Evolutionary conservation across 2,113 vertebrate species (phyloP), one percentile per base, ranked within the genome.

Genomic region (Scomber scombrus): DNA sequence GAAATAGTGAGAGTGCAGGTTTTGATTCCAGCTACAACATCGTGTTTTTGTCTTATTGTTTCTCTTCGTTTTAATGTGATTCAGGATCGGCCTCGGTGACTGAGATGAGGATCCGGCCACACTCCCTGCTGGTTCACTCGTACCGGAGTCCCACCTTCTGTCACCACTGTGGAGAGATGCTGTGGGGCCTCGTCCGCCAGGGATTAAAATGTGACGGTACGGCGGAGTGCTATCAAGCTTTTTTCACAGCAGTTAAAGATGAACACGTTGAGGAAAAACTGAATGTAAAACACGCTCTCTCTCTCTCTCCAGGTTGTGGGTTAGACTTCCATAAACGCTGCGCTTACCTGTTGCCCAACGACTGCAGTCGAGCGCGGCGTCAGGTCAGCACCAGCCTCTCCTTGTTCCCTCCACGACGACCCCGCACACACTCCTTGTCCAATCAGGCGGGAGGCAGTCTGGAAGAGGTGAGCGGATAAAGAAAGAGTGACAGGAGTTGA

Each of bases 251-350:
- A 26, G 31, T 34, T 40, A 1, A 40, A 40, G 34, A 40, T 40
- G 6, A 40, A 40, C 7, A 40, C 31, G 8, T 34, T 5, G 1
- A 40, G 34, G 34, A 40, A 40, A 4, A 34, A 5, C 7, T 34
- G 31, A 7, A 34, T 34, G 31, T 34, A 34, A 34, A 40, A 40
- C 21, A 11, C 12, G 45, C 1, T 52, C 14, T 54, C 13, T 75
- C 2, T 66, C 21, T 56, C 19, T 71, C 57, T 12, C 0, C 87
- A 97, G 97, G 96, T 11, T 97, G 97, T 52, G 96, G 96, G 4
- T 87, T 97, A 70, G 97, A 97, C 89, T 97, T 97, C 65, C 97
- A 97, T 65, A 97, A 97, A 58, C 96, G 97, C 47, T 97, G 97
- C 0, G 96, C 96, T 14, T 93, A 96, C 87, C 94, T 78, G 74